Base-by-base conservation (phyloP, 2,888 invertebrate genomes). In the Apotomis betuletana region DNA sequence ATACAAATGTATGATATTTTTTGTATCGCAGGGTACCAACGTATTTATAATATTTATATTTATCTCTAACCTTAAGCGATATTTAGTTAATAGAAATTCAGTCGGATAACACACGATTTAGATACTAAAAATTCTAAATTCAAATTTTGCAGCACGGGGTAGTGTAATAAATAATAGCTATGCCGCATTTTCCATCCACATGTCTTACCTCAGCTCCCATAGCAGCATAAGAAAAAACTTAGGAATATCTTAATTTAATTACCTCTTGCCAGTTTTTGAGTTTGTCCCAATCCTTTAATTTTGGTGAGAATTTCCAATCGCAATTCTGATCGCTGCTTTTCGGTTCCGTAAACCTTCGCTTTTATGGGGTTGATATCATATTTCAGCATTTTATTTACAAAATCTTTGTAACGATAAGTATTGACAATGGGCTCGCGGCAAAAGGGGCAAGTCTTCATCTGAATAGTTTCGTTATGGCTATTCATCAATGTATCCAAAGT, bases 361-460 rank as follows among this genome's bases (percentile, higher is more conserved):
- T 94, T 94, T 54, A 93, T 87, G 0, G 87, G 86, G 70, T 90
- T 89, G 13, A 94, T 89, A 65, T 90, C 87, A n/a, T 80, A 79
- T 71, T 81, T 85, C 57, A 90, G 83, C 71, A 84, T 85, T n/a
- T 77, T 75, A 81, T 91, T 89, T 67, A 95, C 88, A 3, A 89
- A 75, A 74, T 94, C 92, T 73, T 94, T 94, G 83, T 95, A 96
- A 13, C 95, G 90, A 58, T 87, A 85, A 2, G 94, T 95, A 77
- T 90, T 93, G 13, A 94, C 87, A 12, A 96, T 94, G 0, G 94
- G 90, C 15, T 94, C 93, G 67, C 94, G 94, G 80, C 96, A 96
- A 70, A 82, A 84, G 0, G 96, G 95, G 79, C 96, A 96, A 0
- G 81, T 75, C 2, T 85, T 85, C 13, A 93, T 86, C 15, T 81